Evolutionary conservation across 2,888 invertebrate species (phyloP), one percentile per base, ranked within the genome.

Genomic region (Protonemura montana): DNA sequence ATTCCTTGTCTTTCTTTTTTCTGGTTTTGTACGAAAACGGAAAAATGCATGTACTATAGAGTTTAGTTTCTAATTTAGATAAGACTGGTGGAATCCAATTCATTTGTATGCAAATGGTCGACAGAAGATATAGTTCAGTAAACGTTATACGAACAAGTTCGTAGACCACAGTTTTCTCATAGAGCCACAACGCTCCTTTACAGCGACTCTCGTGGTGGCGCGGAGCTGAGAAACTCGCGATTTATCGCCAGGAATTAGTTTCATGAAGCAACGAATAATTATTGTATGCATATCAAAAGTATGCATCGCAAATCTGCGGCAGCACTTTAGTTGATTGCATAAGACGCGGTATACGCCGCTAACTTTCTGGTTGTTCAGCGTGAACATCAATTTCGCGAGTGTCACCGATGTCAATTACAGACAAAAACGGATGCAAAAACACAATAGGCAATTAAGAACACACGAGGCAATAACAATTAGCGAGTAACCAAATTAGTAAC

Each of bases 31-130:
- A 59, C 59, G 21, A 59, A 59, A 59, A 21, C 16, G 59, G 21
- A 59, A 59, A 59, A 59, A 59, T 59, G 59, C 59, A 59, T 59
- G 59, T 59, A 59, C 59, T 21, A 59, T 59, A 59, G 7, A 59
- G 59, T 59, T 59, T 59, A 10, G 21, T 59, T 59, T 59, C 59
- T 59, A 59, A 59, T 59, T 59, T 59, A 59, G 59, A 59, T 59
- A 59, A 59, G 59, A 59, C 59, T 59, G 3, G 59, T 59, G 59
- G 59, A 59, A 59, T 59, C 59, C 59, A 59, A 59, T 59, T 59
- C 59, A 59, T 59, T 59, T 59, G 59, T 59, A 59, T 59, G 59
- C 59, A 59, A 59, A 59, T 59, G 59, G 59, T 59, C 59, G 59
- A 59, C 59, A 21, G 21, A 59, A 59, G 59, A 59, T 59, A 59